These are phyloP conservation scores for Orussus abietinus DNA, from an alignment of 1,140 invertebrate species.

Conservation along the genomic window DNA sequence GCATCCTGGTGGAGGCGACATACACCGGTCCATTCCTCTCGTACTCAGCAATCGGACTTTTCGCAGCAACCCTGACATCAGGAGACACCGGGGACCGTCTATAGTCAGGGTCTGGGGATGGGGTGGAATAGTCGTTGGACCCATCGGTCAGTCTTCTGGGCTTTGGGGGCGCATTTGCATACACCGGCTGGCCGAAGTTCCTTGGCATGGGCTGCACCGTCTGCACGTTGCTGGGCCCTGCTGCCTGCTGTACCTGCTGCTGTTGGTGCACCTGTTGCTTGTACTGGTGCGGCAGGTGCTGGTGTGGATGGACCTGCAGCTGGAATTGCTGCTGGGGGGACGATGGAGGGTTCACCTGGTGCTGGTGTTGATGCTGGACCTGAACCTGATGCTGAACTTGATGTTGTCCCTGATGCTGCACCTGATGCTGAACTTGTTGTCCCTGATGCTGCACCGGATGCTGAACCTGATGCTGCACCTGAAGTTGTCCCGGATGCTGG, in stretches of 20 bases:
- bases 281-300: conserved; percentile 21
- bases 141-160: conserved; percentile 63
- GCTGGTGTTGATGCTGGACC: conserved; percentile 20
- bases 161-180: conserved; percentile 86
- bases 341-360: too few relatives aligned
- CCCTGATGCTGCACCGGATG: conserved; percentile 16
- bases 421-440: conserved; percentile 4
- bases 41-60: conserved; percentile 38
- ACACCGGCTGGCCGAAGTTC: conserved; percentile 65
- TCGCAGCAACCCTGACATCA: conserved; percentile 27
- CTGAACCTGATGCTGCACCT: conserved; percentile 25
- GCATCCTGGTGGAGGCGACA: conserved; percentile 15
- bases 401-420: conserved; percentile 17
- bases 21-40: conserved; percentile 36
- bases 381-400: conserved; percentile 16
- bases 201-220: conserved; percentile 28
- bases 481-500: conserved; percentile 19
- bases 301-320: conserved; percentile 10
- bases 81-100: conserved; percentile 31
- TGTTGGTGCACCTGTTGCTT: conserved; percentile 23
- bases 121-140: conserved; percentile 68
- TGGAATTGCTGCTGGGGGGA: too few relatives aligned
- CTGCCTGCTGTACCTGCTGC: conserved; percentile 11
- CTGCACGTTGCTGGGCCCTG: conserved; percentile 21
- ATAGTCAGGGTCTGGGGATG: conserved; percentile 53